Base-by-base conservation (phyloP, 1,140 invertebrate genomes). In the Drosophila tani region DNA sequence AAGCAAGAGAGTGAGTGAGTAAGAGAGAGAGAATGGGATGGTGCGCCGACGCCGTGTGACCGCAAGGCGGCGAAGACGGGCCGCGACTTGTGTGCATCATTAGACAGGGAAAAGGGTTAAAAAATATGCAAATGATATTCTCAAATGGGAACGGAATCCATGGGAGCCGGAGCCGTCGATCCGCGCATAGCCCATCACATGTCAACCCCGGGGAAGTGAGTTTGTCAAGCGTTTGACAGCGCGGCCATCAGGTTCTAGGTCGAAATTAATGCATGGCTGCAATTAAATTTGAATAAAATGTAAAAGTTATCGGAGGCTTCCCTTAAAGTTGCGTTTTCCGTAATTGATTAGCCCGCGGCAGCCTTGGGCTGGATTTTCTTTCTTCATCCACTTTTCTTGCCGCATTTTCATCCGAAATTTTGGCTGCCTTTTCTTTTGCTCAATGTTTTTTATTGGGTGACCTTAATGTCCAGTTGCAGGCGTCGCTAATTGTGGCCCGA, bases 261-360 rank as follows among this genome's bases (percentile, higher is more conserved):
- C 17, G 15, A 76, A 86, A 87, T 86, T 75, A 67, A 79, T 82
- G 79, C 69, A 75, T 79, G 69, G 59, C 66, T 67, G 84, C 80
- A 86, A 86, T 86, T 86, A 83, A 86, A 86, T 86, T 87, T 86
- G 80, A 88, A 86, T 86, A 88, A 86, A 86, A 86, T 83, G 62
- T 58, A 12, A 47, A 83, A 75, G 65, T 87, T 86, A 86, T 85
- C 58, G 64, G 11, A 29, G 43, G 24, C 63, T 75, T 63, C 55
- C 45, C 51, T 55, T 17, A 69, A 82, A 63, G 49, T 64, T 77
- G 53, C 51, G 79, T 86, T 60, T 49, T 29, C 27, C 49, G 79
- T 86, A 82, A 85, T 85, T 85, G 82, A 85, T 85, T 86, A 85
- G 82, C 79, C 74, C 40, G 73, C 67, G 64, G 71, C 67, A 59